Base-by-base conservation (phyloP, 1,140 invertebrate species). In the Hestina assimilis region DNA sequence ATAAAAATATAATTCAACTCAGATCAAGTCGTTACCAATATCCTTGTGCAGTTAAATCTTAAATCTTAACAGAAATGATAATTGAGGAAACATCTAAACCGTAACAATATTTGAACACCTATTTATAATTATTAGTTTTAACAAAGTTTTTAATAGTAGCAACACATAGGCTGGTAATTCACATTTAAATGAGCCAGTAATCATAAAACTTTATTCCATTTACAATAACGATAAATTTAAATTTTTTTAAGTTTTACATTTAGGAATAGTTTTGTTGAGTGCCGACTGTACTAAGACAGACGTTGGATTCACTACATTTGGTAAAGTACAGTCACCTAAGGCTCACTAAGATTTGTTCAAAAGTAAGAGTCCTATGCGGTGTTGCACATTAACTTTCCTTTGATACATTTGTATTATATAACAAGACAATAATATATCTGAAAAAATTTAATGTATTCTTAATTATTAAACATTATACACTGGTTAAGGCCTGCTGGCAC, bases 341-440 rank as follows among this genome's bases (percentile, higher is more conserved):
- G 72, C 77, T 81, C 79, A 75, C 79, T 84, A 83, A 77, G 61
- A 75, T 72, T 79, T 77, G 69, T 77, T 83, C 61, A 71, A 75
- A 77, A 69, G 64, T 75, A 75, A 76, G 58, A 81, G 67, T 75
- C 68, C 75, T 78, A 77, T 74, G 71, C n/a, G 56, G 72, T 77
- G 69, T 83, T 66, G 66, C 72, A 74, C 69, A 42, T 48, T 64
- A 82, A 82, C 74, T 67, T 75, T 63, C 72, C 65, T 73, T 74
- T 63, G 70, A 87, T 86, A 87, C 79, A 86, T 77, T 84, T 84
- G 73, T 83, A 86, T 82, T 79, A 87, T 83, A 86, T 87, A 87
- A 87, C 83, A 86, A 87, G 81, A 84, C 77, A 87, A 87, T 87
- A 84, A 84, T 87, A 85, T 85, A 85, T 84, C 78, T 87, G 82